Evolutionary conservation across 2,888 invertebrate species (phyloP).

Genomic region (Tanytarsus gracilentus): DNA sequence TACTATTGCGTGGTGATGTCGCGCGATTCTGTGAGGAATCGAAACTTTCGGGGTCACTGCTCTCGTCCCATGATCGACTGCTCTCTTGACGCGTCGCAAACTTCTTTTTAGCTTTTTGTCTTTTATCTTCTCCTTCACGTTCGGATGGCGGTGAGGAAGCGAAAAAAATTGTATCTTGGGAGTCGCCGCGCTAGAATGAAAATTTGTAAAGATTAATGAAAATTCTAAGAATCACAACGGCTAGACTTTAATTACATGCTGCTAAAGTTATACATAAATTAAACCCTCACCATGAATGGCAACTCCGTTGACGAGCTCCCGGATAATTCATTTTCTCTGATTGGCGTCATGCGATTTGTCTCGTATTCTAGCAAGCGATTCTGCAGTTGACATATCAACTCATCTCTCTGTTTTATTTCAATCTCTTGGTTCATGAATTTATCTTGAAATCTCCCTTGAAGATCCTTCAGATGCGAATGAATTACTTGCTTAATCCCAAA

Average conservation of each 20-base stretch:
- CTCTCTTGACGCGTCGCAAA: constrained; percentile 38
- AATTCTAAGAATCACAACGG: not conserved
- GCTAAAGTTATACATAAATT: not conserved
- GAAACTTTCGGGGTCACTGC: constrained; percentile 58
- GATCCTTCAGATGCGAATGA: constrained; percentile 61
- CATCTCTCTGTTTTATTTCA: constrained; percentile 71
- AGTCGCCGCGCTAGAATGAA: constrained; percentile 51
- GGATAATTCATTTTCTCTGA: constrained; percentile 30
- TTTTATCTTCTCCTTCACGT: constrained; percentile 24
- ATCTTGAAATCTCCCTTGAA: constrained; percentile 61
- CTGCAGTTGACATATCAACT: constrained; percentile 69
- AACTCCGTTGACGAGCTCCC: constrained; percentile 39
- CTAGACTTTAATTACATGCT: not conserved
- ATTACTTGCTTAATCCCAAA: constrained; percentile 73
- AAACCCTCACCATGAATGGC: constrained; percentile 41
- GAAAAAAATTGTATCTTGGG: constrained; percentile 54
- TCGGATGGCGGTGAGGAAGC: constrained; percentile 49
- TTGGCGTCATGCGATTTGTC: constrained; percentile 32
- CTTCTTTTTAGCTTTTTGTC: constrained; percentile 32
- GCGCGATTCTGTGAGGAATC: constrained; percentile 47
- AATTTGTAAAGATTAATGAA: not conserved
- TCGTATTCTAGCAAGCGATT: constrained; percentile 61
- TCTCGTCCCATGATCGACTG: constrained; percentile 58
- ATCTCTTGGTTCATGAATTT: constrained; percentile 67
- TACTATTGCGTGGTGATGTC: constrained; percentile 30